phyloP scores from a whole-genome alignment of 2,113 vertebrate species.

The Phocoena phocoena region DNA sequence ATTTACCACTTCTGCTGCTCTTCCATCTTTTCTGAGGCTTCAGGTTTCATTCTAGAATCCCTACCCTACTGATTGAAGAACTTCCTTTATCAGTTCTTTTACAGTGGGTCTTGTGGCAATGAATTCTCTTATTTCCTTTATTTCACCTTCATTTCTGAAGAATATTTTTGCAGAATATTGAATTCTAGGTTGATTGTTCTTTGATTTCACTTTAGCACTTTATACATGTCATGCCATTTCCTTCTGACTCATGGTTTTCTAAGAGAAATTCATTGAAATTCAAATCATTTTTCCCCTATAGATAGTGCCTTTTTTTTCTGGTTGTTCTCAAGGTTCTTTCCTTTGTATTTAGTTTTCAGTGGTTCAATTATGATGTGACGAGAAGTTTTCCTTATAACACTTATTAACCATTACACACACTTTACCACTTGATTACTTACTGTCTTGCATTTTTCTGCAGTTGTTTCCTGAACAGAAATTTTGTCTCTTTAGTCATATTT shows the following conservation, averaged over 20 bases:
- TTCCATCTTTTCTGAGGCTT: not conserved
- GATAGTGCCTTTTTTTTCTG: not conserved
- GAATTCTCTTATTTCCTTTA: not conserved
- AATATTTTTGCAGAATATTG: not conserved
- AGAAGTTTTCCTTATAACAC: not conserved
- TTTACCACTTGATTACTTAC: not conserved
- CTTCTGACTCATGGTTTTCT: not conserved
- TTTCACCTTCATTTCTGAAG: constrained; percentile 3
- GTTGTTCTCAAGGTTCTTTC: not conserved
- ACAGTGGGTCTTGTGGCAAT: not conserved
- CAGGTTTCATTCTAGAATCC: not conserved
- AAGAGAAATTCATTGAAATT: not conserved
- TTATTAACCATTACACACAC: not conserved
- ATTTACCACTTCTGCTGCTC: not conserved
- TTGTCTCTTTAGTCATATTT: not conserved
- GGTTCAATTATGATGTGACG: not conserved
- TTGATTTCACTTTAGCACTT: not conserved
- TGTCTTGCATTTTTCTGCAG: not conserved
- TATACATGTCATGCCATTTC: not conserved
- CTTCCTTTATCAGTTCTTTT: not conserved
- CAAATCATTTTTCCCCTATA: not conserved
- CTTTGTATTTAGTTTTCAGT: not conserved
- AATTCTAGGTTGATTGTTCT: not conserved
- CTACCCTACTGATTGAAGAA: not conserved
- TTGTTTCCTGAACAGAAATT: not conserved